A percentile compares a stretch with the other conserved stretches of the same genome.
Conservation (phyloP, 2,888 invertebrate species). For the Heliconius sara region DNA sequence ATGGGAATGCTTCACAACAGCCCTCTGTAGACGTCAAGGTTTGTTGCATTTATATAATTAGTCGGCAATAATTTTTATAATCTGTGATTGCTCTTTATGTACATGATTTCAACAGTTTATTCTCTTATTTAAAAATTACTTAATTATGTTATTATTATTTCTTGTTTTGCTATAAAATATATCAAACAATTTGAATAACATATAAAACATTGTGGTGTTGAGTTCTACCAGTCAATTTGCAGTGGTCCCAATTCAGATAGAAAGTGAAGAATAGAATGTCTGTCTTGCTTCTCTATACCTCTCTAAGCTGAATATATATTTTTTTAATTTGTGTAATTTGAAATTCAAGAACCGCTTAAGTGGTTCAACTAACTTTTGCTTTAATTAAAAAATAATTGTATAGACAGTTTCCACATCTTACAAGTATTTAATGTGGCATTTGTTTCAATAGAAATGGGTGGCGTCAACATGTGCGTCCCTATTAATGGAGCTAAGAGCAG, state of each 20-base stretch:
- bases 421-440: neutral
- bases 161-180: neutral
- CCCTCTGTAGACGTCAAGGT: conserved; percentile 76
- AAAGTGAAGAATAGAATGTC: neutral
- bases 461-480: conserved; percentile 90
- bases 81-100: too few relatives aligned
- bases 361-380: neutral
- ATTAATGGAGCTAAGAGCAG: conserved; percentile 92
- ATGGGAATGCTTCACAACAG: conserved; percentile 66
- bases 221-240: neutral
- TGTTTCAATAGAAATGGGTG: conserved; percentile 87
- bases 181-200: neutral
- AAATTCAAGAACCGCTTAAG: neutral
- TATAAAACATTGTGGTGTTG: too few relatives aligned
- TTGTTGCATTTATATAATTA: conserved; percentile 9
- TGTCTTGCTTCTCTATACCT: neutral
- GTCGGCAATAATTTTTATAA: too few relatives aligned
- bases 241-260: neutral
- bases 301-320: neutral
- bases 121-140: too few relatives aligned
- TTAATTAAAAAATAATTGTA: neutral
- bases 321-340: neutral
- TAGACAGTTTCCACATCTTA: neutral
- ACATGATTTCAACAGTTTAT: too few relatives aligned
- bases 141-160: too few relatives aligned